Evolutionary conservation across 2,888 invertebrate species (phyloP), one percentile per base, ranked within the genome.

Genomic region (Agrochola lota): DNA sequence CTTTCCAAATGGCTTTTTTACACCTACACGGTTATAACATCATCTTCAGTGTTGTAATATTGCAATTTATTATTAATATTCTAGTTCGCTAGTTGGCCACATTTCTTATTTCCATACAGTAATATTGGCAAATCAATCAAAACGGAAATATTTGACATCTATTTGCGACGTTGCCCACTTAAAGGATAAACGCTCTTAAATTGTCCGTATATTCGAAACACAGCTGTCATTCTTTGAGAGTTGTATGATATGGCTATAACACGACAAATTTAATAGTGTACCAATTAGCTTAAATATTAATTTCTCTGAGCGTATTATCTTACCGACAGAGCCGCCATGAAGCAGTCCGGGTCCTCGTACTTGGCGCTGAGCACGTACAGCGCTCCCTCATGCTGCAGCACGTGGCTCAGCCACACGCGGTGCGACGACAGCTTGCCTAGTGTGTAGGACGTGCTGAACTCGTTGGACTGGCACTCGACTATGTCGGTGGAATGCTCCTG

Each of bases 401-500:
- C 87, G 1, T 81, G 85, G 23, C 88, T 88, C 43, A 71, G 68
- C 93, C 94, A 93, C 23, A 79, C n/a, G 9, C 78, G 81, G 0
- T 82, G 71, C 7, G 85, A 66, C 0, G 84, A 77, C 40, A 92
- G 75, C 0, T 63, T 76, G 1, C 91, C 93, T 11, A 95, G 87
- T 0, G 92, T 86, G 82, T 89, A 92, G 0, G 88, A 82, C 0
- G 90, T 74, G 77, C 84, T 88, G 90, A 91, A 94, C 5, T 91
- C 90, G 9, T 62, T 75, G 1, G 74, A 71, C 0, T 35, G 49
- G 30, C 87, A 82, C 3, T 77, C 73, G 5, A 86, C 71, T 59
- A 95, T 91, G 0, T 91, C 80, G 0, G 78, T 30, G 0, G 88
- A 26, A 74, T 95, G 95, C 6, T 91, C 91, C 95, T 95, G 89